Base-by-base conservation (phyloP, 1,140 invertebrate genomes). In the Cydia pomonella region DNA sequence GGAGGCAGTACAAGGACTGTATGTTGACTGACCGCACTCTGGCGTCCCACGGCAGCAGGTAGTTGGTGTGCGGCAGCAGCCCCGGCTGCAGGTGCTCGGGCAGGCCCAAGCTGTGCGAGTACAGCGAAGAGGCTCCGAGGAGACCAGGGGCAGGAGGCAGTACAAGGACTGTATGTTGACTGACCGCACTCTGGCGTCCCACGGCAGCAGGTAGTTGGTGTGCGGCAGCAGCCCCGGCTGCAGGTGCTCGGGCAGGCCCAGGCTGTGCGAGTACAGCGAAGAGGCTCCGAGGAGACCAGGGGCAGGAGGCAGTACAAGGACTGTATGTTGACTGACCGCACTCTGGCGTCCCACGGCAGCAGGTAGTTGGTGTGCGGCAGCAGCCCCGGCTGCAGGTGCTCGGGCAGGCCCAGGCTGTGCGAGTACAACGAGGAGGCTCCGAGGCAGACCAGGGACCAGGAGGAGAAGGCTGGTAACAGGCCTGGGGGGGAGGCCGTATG, bases 21-120 rank as follows among this genome's bases (percentile, higher is more conserved):
- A 1, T 41, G 27, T 10, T 12, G 38, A 41, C 13, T 82, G 79
- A 94, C 92, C 95, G 93, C 0, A 99, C 96, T 16, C 96, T 95
- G 0, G 99, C 97, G 93, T 99, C 98, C 98, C 98, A 99, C 0
- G 98, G 98, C 71, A 99, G 91, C 16, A 99, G 93, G 89, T 97
- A 99, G 84, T 98, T 98, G 23, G 97, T 97, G 50, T 97, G 97
- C 62, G 95, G 94, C 27, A 99, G 92, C 89, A 99, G 97, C 1
- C 98, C 98, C 33, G 97, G 96, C 84, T 97, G 96, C 81, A 96
- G 96, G 76, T 96, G 94, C 82, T 96, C 95, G 25, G 95, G 95
- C 73, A 97, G 86, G 76, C 97, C 98, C 77, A 96, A 94, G 89
- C 96, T 97, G 85, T 99, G 98, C 23, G 97, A 98, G 89, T 99